A percentile compares a stretch with the other conserved stretches of the same genome.
Conservation (phyloP, 2,113 vertebrate genomes). For the Psittacula cyanocephala region DNA sequence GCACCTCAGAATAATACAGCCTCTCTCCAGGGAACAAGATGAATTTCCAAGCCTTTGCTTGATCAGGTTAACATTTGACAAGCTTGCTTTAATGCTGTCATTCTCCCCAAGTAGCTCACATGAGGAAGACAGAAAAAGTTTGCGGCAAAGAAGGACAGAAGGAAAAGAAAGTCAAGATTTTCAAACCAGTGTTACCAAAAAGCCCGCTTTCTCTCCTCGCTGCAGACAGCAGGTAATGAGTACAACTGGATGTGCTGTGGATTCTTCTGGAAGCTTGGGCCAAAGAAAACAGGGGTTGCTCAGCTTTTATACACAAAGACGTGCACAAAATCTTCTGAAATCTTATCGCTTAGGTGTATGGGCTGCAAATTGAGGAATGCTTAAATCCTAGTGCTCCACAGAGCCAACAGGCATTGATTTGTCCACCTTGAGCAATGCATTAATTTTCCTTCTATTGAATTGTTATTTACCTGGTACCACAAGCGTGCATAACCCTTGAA, state of each 20-base stretch:
- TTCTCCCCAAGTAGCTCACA: slow-evolving; percentile 49
- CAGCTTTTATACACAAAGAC: background rate
- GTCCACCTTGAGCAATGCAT: background rate
- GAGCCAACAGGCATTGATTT: background rate
- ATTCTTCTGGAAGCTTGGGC: slow-evolving; percentile 32
- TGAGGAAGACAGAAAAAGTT: slow-evolving; percentile 57
- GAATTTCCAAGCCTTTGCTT: slow-evolving; percentile 61
- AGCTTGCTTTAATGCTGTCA: slow-evolving; percentile 37
- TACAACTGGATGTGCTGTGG: background rate
- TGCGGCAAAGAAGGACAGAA: slow-evolving; percentile 9
- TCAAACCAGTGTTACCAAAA: slow-evolving; percentile 30
- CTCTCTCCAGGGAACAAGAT: slow-evolving; percentile 66
- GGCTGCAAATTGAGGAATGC: background rate
- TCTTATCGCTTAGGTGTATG: slow-evolving; percentile 9
- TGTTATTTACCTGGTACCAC: background rate
- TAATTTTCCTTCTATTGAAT: background rate
- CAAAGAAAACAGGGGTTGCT: background rate
- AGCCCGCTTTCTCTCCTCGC: background rate
- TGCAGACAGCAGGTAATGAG: slow-evolving; percentile 41
- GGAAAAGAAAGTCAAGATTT: slow-evolving; percentile 20
- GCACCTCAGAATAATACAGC: slow-evolving; percentile 59
- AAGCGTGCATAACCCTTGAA: background rate
- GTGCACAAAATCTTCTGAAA: background rate
- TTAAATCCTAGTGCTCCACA: background rate
- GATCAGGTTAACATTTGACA: slow-evolving; percentile 59